Evolutionary conservation across 2,888 invertebrate species (phyloP), one percentile per base, ranked within the genome.

Genomic region (Hyposoter dolosus): DNA sequence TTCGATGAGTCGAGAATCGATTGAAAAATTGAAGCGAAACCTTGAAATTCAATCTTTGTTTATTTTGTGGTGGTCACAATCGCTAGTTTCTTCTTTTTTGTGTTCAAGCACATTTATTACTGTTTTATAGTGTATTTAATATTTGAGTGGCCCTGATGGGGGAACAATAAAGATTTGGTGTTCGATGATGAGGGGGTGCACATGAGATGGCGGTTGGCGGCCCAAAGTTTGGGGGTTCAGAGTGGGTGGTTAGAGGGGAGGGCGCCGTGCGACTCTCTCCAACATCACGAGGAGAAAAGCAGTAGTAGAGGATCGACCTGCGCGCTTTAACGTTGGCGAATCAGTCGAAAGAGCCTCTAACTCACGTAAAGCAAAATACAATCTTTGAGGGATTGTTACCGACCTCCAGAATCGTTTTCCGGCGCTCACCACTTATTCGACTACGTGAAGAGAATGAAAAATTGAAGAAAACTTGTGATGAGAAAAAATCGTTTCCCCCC

Each of bases 261-360:
- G 76, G 81, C 84, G 88, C 81, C 78, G 84, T 84, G 84, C 83
- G 80, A 86, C 87, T 68, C 76, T 86, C 80, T 81, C 80, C 50
- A n/a, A 23, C 32, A 63, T 63, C 80, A 45, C 65, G 71, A 82
- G 65, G 74, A 79, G 78, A 60, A 47, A 69, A 50, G 65, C 63
- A 77, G 78, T 56, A 72, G 79, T 84, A 78, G 77, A 66, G 28
- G 69, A 60, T 74, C 82, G 89, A 88, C 91, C 90, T 91, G 91
- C 91, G 91, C 91, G 89, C 85, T 90, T 74, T 83, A 86, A 47
- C 89, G 80, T 86, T 83, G 84, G 84, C 86, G 88, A 35, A 89
- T 91, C 91, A 90, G 90, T 91, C 89, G 89, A 35, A 40, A 66
- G 35, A 66, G 66, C 40, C 66, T 66, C 66, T 40, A 66, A 40